phyloP scores from a whole-genome alignment of 2,888 invertebrate species.

The Drosophila nigricruria region DNA sequence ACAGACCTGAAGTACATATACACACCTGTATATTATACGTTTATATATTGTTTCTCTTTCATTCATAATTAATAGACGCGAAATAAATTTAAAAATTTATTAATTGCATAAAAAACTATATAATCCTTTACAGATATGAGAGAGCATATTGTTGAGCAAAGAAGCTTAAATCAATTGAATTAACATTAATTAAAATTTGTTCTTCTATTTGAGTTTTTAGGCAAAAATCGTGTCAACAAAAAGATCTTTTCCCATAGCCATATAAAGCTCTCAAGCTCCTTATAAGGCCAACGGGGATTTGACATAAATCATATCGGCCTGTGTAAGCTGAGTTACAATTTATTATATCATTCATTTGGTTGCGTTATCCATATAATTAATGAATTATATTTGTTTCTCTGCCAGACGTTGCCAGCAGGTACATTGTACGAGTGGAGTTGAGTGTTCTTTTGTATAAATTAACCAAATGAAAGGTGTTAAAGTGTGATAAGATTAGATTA shows the following conservation, averaged over 20 bases:
- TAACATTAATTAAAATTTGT: background rate
- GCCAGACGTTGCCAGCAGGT: constrained; percentile 13
- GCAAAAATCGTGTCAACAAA: constrained; percentile 6
- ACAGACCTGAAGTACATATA: background rate
- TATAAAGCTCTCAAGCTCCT: background rate
- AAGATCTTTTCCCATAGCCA: background rate
- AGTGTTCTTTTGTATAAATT: constrained; percentile 39
- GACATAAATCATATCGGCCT: background rate
- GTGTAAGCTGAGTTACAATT: background rate
- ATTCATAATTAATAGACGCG: background rate
- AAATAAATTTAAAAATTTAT: background rate
- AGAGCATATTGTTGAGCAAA: background rate
- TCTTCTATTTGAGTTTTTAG: background rate
- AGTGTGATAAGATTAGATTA: constrained; percentile 12
- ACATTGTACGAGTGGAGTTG: constrained; percentile 39
- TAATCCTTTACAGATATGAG: constrained; percentile 1
- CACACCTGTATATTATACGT: background rate
- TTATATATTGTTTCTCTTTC: background rate
- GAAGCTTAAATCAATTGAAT: constrained; percentile 1
- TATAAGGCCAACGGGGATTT: background rate
- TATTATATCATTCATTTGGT: background rate
- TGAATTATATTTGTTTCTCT: background rate
- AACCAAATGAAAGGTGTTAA: constrained; percentile 37
- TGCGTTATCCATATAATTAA: background rate
- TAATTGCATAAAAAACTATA: background rate